Evolutionary conservation across 2,113 vertebrate species (phyloP).

Genomic region (Cnemophilus loriae): DNA sequence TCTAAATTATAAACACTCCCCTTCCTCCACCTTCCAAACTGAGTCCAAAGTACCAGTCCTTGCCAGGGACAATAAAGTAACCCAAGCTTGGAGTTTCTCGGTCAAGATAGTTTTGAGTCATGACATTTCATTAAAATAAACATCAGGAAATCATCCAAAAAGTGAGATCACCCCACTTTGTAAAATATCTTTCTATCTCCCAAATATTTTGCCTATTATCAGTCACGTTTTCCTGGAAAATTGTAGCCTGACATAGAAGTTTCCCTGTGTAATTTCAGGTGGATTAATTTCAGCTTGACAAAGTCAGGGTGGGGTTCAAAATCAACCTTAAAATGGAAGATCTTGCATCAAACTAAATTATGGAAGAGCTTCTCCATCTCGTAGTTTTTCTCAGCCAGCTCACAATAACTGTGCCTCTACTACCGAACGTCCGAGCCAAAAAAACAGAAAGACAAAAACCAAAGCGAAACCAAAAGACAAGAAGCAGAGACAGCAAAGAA

Average conservation of each 20-base stretch:
- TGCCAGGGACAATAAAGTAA: constrained; percentile 28
- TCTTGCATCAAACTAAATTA: neutral
- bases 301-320: neutral
- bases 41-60: neutral
- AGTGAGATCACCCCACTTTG: constrained; percentile 25
- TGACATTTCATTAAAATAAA: constrained; percentile 47
- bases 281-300: constrained; percentile 10
- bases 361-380: neutral
- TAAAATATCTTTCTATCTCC: neutral
- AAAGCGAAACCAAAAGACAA: constrained; percentile 51
- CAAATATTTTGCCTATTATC: neutral
- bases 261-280: constrained; percentile 4
- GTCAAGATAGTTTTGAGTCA: constrained; percentile 33
- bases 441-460: neutral
- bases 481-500: constrained; percentile 45
- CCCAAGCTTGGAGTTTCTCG: neutral
- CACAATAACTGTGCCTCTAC: constrained; percentile 12
- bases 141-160: constrained; percentile 28
- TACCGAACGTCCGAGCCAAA: neutral
- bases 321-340: neutral
- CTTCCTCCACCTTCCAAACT: neutral
- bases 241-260: neutral
- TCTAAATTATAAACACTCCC: neutral
- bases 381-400: constrained; percentile 2
- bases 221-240: neutral